A percentile compares a stretch with the other conserved stretches of the same genome.
Evolutionary conservation across 2,888 invertebrate genomes (phyloP).

Genomic region (Pyrocoelia pectoralis): DNA sequence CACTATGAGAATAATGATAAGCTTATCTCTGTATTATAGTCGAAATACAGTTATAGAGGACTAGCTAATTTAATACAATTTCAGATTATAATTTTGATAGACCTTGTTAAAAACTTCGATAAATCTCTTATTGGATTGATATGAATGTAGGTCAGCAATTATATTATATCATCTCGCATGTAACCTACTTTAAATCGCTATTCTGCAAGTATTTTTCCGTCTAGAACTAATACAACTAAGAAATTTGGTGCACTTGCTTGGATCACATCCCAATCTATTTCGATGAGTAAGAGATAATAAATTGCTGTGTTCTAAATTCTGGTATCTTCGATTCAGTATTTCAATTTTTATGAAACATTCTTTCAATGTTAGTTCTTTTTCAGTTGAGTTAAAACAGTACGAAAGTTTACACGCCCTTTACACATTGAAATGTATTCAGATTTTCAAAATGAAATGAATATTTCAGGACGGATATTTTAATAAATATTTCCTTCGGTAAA

Average conservation of each 20-base stretch:
- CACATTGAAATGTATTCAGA: too few species aligned
- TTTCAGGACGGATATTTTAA: too few species aligned
- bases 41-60: background rate
- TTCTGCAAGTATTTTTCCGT: background rate
- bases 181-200: background rate
- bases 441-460: too few species aligned
- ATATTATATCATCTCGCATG: background rate
- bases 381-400: too few species aligned
- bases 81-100: background rate
- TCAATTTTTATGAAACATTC: constrained; percentile 1
- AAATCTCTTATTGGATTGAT: background rate
- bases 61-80: background rate
- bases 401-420: too few species aligned
- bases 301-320: constrained; percentile 5
- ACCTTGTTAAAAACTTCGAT: background rate
- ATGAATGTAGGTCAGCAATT: background rate
- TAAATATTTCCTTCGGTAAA: too few species aligned
- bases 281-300: constrained; percentile 7
- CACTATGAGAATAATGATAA: background rate
- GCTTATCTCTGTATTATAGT: background rate
- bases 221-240: background rate
- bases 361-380: too few species aligned
- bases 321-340: background rate
- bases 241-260: constrained; percentile 1
- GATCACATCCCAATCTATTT: constrained; percentile 3